phyloP scores from a whole-genome alignment of 1,140 invertebrate species.

The Palaemon carinicauda region DNA sequence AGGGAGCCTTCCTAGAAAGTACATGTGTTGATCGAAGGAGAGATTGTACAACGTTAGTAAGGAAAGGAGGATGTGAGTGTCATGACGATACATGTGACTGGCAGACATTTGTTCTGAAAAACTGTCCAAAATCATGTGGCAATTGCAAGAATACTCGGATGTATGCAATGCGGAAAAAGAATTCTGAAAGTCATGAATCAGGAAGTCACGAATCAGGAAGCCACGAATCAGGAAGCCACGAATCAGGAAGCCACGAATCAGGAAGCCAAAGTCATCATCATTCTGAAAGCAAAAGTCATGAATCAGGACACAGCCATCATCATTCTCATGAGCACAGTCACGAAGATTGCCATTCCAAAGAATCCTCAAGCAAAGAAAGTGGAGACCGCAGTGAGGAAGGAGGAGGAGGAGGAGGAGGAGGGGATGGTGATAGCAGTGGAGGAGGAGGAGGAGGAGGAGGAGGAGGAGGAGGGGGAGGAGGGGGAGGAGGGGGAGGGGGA shows the following conservation, averaged over 20 bases:
- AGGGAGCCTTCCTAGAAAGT: background rate
- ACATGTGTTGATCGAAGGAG: conserved; percentile 19
- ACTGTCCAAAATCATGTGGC: conserved; percentile 35
- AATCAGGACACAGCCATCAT: background rate
- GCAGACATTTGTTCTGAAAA: conserved; percentile 31
- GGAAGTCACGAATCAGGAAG: conserved; percentile 9
- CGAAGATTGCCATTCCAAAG: background rate
- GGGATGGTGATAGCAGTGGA: background rate
- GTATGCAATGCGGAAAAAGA: background rate
- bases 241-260: background rate
- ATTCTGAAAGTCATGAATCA: background rate
- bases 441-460: background rate
- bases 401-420: background rate
- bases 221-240: too few species aligned
- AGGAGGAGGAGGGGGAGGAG: background rate
- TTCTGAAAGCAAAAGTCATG: background rate
- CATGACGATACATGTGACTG: conserved; percentile 19
- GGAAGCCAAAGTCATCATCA: background rate
- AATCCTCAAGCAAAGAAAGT: background rate
- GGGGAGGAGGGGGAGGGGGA: background rate
- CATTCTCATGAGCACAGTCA: background rate
- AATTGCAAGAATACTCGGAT: conserved; percentile 14
- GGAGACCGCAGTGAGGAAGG: background rate
- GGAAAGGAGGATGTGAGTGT: conserved; percentile 21
- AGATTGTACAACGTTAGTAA: conserved; percentile 22